A percentile compares a stretch with the other conserved stretches of the same genome.
Conservation (phyloP, 2,888 invertebrate species). For the Tetramorium bicarinatum region DNA sequence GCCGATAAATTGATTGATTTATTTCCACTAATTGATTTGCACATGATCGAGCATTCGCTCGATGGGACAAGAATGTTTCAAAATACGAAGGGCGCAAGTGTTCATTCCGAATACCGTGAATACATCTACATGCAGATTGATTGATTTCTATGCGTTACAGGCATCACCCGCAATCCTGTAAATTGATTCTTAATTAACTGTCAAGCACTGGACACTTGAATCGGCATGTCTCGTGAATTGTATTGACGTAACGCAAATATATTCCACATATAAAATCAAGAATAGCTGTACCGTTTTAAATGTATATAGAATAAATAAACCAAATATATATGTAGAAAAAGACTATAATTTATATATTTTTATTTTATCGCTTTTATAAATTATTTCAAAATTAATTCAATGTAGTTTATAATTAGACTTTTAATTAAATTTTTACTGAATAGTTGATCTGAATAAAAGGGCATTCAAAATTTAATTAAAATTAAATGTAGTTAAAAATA, state of each 20-base stretch:
- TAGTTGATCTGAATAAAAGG: slow-evolving; percentile 9
- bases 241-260: slow-evolving; percentile 44
- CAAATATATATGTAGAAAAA: not conserved
- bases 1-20: slow-evolving; percentile 42
- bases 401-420: slow-evolving; percentile 25
- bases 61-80: slow-evolving; percentile 58
- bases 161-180: slow-evolving; percentile 50
- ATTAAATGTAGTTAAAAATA: not conserved
- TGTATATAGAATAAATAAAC: not conserved
- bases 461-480: slow-evolving; percentile 17
- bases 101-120: slow-evolving; percentile 30
- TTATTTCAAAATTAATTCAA: not conserved
- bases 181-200: slow-evolving; percentile 64
- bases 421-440: not conserved
- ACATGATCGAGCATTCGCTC: slow-evolving; percentile 41
- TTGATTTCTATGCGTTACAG: slow-evolving; percentile 59
- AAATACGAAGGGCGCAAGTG: slow-evolving; percentile 39
- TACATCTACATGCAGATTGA: slow-evolving; percentile 47
- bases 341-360: not conserved
- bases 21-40: slow-evolving; percentile 44
- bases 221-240: slow-evolving; percentile 32
- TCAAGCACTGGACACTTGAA: slow-evolving; percentile 53
- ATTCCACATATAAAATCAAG: slow-evolving; percentile 20
- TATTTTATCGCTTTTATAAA: slow-evolving; percentile 7
- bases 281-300: slow-evolving; percentile 15